Conservation (phyloP, 2,113 vertebrate genomes). For the Nematolebias whitei region DNA sequence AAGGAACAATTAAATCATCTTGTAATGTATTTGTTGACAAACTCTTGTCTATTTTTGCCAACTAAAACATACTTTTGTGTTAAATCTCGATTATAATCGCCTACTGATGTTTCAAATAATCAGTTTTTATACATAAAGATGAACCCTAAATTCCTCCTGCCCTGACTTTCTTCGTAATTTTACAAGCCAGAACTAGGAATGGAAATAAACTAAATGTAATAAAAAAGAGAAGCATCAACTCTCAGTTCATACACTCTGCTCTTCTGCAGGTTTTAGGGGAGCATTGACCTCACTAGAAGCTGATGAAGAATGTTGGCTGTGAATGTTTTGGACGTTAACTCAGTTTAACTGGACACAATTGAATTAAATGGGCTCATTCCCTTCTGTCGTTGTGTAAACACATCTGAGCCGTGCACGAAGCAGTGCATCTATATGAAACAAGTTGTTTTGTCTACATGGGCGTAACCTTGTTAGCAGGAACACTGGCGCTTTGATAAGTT, state of each 20-base stretch:
- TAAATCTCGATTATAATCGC: no score
- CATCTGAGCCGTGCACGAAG: background rate
- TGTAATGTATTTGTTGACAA: no score
- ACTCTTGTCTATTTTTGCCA: no score
- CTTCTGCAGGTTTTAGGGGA: background rate
- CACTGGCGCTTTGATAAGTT: constrained; percentile 1
- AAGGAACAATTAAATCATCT: no score
- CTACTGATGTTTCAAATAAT: no score
- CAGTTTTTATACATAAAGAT: no score
- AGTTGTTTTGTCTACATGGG: background rate
- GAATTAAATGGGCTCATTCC: background rate
- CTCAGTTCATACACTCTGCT: background rate
- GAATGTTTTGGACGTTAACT: constrained; percentile 6
- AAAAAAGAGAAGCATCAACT: no score
- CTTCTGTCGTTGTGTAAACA: background rate
- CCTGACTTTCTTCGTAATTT: no score
- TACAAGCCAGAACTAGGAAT: no score
- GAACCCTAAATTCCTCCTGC: no score
- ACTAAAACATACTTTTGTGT: no score
- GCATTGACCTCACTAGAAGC: background rate
- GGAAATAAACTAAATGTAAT: no score
- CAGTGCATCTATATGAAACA: background rate
- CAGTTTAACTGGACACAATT: constrained; percentile 15
- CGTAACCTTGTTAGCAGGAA: background rate
- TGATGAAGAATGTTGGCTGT: background rate